These are phyloP conservation scores for Nasonia oneida DNA, from an alignment of 2,888 invertebrate genomes.

Conservation along the genomic window DNA sequence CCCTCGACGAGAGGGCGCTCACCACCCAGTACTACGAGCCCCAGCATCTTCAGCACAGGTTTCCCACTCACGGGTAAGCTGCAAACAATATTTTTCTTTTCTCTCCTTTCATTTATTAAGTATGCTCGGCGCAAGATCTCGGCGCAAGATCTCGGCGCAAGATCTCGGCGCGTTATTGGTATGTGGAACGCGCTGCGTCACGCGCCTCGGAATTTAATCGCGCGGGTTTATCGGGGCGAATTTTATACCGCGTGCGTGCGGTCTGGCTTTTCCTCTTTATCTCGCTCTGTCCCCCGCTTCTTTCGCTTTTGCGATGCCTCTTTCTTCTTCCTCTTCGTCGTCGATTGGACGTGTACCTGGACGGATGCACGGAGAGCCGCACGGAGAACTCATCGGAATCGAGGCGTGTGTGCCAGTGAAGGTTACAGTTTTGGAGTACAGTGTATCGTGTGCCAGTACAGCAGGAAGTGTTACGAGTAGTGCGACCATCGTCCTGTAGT, in stretches of 20 bases:
- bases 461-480: too few relatives aligned
- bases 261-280: not conserved
- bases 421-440: not conserved
- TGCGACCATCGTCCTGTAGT: too few relatives aligned
- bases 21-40: slow-evolving; percentile 96
- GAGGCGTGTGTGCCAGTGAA: too few relatives aligned
- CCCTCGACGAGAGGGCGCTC: slow-evolving; percentile 91
- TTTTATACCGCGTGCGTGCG: not conserved
- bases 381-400: too few relatives aligned
- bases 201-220: not conserved
- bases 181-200: not conserved
- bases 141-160: not conserved
- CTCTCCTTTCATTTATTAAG: not conserved
- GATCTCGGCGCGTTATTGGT: not conserved
- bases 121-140: not conserved
- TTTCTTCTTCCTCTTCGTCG: not conserved
- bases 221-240: not conserved
- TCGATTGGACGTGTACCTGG: slow-evolving; percentile 4
- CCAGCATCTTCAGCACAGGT: slow-evolving; percentile 79
- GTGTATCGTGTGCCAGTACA: not conserved
- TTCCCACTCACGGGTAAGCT: slow-evolving; percentile 71
- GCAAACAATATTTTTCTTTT: not conserved
- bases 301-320: not conserved
- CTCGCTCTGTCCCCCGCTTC: not conserved
- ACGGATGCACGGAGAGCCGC: not conserved